Evolutionary conservation across 2,113 vertebrate species (phyloP).

Genomic region (Laticauda laticaudata): DNA sequence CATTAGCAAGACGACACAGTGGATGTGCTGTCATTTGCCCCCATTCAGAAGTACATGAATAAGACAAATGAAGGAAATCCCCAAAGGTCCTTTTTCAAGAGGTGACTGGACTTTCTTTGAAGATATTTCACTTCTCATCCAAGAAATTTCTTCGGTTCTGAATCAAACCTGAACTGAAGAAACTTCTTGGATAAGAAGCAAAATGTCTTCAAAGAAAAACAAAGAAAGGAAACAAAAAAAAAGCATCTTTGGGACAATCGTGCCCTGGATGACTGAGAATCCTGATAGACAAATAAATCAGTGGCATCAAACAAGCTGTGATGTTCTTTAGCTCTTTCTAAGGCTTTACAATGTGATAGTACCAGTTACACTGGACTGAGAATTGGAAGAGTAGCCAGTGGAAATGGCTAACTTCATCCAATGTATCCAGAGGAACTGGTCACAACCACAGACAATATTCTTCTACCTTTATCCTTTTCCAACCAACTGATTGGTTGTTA

Average conservation of each 20-base stretch:
- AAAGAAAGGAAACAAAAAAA: too few species aligned
- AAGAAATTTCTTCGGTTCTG: too few species aligned
- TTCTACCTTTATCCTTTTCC: background rate
- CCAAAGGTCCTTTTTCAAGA: too few species aligned
- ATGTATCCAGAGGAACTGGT: background rate
- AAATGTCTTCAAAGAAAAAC: too few species aligned
- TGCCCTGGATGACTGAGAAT: too few species aligned
- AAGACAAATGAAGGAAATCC: background rate
- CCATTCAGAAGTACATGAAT: background rate
- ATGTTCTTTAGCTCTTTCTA: background rate
- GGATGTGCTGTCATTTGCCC: background rate
- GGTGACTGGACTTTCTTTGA: too few species aligned
- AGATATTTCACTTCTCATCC: too few species aligned
- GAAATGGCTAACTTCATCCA: background rate
- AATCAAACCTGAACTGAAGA: too few species aligned
- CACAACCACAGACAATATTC: background rate
- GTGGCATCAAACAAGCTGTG: background rate
- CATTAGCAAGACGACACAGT: background rate
- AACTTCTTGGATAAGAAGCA: too few species aligned
- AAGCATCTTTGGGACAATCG: too few species aligned
- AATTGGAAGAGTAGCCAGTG: background rate
- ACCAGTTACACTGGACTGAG: background rate
- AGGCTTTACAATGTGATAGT: background rate
- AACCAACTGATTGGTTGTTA: background rate
- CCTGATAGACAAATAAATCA: background rate